Percentiles rank a stretch among this genome's conserved stretches.
Conservation (phyloP, 2,888 invertebrate species). For the Drosophila birchii region DNA sequence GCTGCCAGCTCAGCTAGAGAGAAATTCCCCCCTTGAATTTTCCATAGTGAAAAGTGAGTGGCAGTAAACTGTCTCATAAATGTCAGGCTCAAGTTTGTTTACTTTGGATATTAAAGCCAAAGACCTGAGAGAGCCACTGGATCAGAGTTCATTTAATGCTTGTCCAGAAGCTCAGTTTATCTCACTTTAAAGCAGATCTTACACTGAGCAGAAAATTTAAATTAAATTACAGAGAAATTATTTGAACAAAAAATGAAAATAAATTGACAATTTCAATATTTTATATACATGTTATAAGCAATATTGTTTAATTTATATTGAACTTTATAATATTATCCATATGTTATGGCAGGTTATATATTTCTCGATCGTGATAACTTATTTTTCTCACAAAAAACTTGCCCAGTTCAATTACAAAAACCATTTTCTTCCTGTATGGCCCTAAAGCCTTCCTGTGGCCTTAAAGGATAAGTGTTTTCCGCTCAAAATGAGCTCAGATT, state of each 20-base stretch:
- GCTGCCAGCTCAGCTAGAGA: conserved; percentile 8
- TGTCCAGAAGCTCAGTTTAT: conserved; percentile 8
- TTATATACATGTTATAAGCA: too few species aligned
- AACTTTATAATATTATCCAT: neutral
- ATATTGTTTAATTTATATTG: neutral
- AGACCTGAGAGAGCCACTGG: conserved; percentile 6
- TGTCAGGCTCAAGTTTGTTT: conserved; percentile 32
- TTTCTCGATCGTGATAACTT: neutral
- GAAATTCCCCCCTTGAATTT: neutral
- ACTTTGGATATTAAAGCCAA: conserved; percentile 22
- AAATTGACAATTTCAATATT: too few species aligned
- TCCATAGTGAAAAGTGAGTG: conserved; percentile 15
- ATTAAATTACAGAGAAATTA: neutral
- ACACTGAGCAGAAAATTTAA: neutral
- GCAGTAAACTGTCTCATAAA: conserved; percentile 26
- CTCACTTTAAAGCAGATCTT: conserved; percentile 1
- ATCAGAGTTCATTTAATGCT: conserved; percentile 9
- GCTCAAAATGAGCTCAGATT: conserved; percentile 8
- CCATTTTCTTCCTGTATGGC: neutral
- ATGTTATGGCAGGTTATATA: neutral
- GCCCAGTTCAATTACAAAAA: too few species aligned
- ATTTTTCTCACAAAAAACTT: neutral
- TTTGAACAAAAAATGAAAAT: neutral
- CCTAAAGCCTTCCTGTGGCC: conserved; percentile 5
- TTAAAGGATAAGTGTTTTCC: conserved; percentile 22